These are phyloP conservation scores for Coleophora deauratella DNA, from an alignment of 2,888 invertebrate species.

Conservation along the genomic window DNA sequence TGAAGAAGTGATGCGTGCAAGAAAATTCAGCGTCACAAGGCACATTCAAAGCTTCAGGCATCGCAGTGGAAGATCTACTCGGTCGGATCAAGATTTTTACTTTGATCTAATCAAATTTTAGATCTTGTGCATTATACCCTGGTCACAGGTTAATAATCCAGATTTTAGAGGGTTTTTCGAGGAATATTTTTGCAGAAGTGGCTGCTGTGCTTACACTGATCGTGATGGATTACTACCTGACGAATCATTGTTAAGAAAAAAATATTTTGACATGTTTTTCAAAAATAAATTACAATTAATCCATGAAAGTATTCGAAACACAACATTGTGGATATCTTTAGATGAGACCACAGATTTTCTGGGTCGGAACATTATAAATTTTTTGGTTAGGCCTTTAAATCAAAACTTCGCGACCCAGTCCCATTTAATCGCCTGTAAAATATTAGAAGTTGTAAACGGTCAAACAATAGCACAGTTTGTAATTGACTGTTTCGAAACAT, in stretches of 20 bases:
- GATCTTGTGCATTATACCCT: not conserved
- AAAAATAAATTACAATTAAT: not conserved
- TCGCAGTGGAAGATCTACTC: not conserved
- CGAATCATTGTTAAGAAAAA: not conserved
- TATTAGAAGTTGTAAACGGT: not conserved
- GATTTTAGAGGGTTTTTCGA: not conserved
- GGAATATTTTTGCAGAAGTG: not conserved
- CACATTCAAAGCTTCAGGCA: not conserved
- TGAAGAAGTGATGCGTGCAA: not conserved
- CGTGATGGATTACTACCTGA: not conserved
- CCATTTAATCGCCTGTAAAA: not conserved
- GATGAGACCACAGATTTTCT: not conserved
- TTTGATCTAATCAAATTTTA: not conserved
- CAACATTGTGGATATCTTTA: not conserved
- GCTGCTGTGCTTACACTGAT: no score
- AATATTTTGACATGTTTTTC: not conserved
- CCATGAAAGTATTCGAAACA: not conserved
- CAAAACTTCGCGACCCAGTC: not conserved
- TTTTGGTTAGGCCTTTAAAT: not conserved
- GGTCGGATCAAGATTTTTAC: not conserved
- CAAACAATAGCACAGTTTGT: not conserved
- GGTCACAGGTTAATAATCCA: not conserved
- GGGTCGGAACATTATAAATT: not conserved
- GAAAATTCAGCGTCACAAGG: not conserved
- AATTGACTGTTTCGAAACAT: not conserved